Base-by-base conservation (phyloP, 53 echinoderm and acorn worm species). In the Patiria pectinifera region DNA sequence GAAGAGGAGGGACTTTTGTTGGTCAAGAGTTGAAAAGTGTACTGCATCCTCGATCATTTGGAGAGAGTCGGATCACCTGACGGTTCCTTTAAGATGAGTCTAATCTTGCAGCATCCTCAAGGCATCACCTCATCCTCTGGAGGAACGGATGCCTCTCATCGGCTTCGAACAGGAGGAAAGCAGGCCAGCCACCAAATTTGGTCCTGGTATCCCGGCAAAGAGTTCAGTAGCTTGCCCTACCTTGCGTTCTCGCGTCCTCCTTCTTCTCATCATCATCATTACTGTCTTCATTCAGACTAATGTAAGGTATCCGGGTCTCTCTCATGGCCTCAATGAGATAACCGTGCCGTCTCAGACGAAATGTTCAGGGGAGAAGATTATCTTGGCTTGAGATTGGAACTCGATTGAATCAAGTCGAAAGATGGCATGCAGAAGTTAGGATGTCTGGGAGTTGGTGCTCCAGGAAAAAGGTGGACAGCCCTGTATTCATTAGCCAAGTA, bases 121-220 rank as follows among this genome's bases (percentile, higher is more conserved):
- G 4, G 70, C 70, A 70, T 70, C 19, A 18, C 70, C 16, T 18
- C 70, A 4, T 21, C 70, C 21, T 10, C 74, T 10, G 74, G 74
- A 74, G 74, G 74, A 53, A 8, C 53, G 8, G 53, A 74, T 23
- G 74, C 24, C 9, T 74, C 24, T 74, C 74, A 74, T 74, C 74
- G 10, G 22, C 74, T 74, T 23, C 8, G 53, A 8, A 53, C 8
- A 8, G 53, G 53, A 11, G 74, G 74, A 21, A 74, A 19, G n/a
- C 45, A 4, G 46, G 12, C 21, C 2, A 82, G 9, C 82, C 82
- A 53, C 82, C 82, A 82, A 58, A 82, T 82, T 82, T 82, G 82
- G 82, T 82, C 82, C 10, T 82, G 82, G 82, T 58, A 82, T 82
- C 82, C 5, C 15, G 23, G 21, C 4, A 0, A 76, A 24, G 24